Evolutionary conservation across 2,888 invertebrate genomes (phyloP).

Genomic region (Cephus runcator): DNA sequence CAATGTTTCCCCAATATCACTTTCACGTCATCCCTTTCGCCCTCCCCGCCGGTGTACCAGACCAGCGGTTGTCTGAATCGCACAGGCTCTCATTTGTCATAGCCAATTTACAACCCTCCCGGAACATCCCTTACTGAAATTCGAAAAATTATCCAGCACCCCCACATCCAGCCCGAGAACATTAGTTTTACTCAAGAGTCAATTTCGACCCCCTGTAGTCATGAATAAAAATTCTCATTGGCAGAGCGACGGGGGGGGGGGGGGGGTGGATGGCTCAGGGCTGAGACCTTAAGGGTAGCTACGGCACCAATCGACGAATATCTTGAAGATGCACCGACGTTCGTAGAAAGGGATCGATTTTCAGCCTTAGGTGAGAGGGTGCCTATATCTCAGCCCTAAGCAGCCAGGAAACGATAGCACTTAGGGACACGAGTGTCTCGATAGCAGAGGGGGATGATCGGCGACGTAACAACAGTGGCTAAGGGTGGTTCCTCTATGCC

Average conservation of each 20-base stretch:
- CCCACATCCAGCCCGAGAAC: neutral
- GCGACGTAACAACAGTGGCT: neutral
- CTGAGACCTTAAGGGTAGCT: neutral
- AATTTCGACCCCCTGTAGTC: neutral
- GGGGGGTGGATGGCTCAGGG: neutral
- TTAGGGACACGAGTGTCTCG: neutral
- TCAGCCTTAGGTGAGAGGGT: neutral
- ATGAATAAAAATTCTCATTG: neutral
- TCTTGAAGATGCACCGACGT: neutral
- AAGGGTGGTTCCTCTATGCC: neutral
- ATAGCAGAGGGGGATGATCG: neutral
- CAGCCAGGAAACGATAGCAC: neutral
- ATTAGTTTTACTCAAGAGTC: neutral
- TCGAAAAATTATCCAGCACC: neutral
- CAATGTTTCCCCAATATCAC: neutral
- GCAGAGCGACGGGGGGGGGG: no score
- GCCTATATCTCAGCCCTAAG: neutral
- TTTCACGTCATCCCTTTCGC: neutral
- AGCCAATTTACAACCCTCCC: neutral
- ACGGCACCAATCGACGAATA: neutral
- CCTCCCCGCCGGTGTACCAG: neutral
- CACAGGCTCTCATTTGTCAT: neutral
- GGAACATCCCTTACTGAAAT: neutral
- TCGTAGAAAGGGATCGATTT: neutral
- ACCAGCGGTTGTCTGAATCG: neutral